Conservation (phyloP, 2,888 invertebrate genomes). For the Clunio marinus region DNA sequence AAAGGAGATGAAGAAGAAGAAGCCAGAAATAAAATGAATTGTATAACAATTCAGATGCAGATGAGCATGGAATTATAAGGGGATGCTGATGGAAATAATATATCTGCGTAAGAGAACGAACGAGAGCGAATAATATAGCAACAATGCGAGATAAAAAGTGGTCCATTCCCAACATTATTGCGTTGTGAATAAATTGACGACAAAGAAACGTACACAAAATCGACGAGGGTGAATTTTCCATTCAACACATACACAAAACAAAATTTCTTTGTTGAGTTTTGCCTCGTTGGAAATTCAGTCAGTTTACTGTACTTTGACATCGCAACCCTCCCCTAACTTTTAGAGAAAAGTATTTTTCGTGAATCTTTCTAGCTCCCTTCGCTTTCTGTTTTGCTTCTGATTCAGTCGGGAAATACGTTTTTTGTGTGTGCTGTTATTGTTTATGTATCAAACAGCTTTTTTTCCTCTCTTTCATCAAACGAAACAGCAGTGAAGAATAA, state of each 20-base stretch:
- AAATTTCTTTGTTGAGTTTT: constrained; percentile 9
- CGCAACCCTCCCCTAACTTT: constrained; percentile 7
- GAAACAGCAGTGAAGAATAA: no score
- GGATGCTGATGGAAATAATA: background rate
- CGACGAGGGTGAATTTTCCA: constrained; percentile 32
- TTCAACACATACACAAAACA: background rate
- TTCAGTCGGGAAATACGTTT: constrained; percentile 30
- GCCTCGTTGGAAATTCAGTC: background rate
- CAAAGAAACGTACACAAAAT: background rate
- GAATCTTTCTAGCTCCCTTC: constrained; percentile 16
- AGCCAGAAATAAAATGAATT: no score
- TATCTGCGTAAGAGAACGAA: background rate
- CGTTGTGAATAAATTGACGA: constrained; percentile 30
- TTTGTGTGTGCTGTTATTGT: constrained; percentile 27
- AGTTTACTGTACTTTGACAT: background rate
- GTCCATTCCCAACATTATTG: constrained; percentile 32
- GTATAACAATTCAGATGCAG: constrained; percentile 22
- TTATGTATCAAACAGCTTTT: constrained; percentile 34
- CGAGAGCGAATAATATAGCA: background rate
- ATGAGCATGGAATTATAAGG: background rate
- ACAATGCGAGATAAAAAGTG: constrained; percentile 19
- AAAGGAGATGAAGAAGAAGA: background rate
- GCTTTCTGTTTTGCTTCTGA: constrained; percentile 2
- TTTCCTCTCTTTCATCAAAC: background rate
- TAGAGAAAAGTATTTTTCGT: background rate